Evolutionary conservation across 2,797 vertebrate genomes (phyloP).

Genomic region (Catharus ustulatus): DNA sequence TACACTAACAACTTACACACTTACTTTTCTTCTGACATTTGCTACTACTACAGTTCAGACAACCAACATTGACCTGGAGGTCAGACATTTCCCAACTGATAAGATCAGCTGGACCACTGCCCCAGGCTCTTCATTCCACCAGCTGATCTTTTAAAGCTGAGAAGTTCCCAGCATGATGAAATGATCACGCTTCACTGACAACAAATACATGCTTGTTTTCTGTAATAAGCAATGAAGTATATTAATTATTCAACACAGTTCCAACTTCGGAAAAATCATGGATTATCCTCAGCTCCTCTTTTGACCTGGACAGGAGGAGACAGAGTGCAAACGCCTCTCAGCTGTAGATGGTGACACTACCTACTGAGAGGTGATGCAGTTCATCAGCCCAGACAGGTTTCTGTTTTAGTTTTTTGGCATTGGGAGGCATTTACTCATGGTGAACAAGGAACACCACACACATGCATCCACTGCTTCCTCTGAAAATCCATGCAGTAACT

Average conservation of each 20-base stretch:
- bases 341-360: neutral
- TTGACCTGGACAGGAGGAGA: neutral
- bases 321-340: neutral
- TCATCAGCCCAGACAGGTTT: neutral
- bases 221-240: neutral
- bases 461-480: neutral
- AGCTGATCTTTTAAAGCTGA: slow-evolving; percentile 2
- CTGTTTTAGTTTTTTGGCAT: neutral
- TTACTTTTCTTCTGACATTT: neutral
- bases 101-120: neutral
- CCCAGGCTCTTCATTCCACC: neutral
- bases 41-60: neutral
- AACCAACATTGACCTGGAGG: neutral
- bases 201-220: neutral
- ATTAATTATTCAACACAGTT: neutral
- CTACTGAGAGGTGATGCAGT: neutral
- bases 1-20: neutral
- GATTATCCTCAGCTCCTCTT: neutral
- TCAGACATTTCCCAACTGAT: slow-evolving; percentile 6
- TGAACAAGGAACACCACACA: neutral
- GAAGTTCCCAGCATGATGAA: slow-evolving; percentile 9
- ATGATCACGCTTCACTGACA: neutral
- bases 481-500: neutral
- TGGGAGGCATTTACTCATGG: neutral
- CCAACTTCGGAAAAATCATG: neutral